Evolutionary conservation across 1,140 invertebrate species (phyloP).

Genomic region (fruit fly (Drosophila melanogaster)): DNA sequence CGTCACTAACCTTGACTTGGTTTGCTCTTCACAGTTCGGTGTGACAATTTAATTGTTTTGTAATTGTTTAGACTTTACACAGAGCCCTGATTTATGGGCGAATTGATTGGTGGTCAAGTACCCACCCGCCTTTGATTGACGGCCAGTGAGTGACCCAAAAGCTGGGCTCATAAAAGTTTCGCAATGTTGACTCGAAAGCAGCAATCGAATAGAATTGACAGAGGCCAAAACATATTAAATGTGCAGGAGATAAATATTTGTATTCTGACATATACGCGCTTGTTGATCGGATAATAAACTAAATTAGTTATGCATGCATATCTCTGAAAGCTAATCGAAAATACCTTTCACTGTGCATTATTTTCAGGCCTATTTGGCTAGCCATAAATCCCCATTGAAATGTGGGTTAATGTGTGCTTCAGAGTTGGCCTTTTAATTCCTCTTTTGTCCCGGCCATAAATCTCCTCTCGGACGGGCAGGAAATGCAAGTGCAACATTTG

Average conservation of each 20-base stretch:
- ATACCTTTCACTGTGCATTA: conserved; percentile 10
- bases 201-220: conserved; percentile 3
- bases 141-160: conserved; percentile 23
- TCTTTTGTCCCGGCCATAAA: conserved; percentile 34
- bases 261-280: not conserved
- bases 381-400: conserved; percentile 37
- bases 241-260: conserved; percentile 20
- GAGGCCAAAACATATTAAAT: conserved; percentile 19
- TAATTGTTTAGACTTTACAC: conserved; percentile 68
- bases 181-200: conserved; percentile 13
- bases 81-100: conserved; percentile 62
- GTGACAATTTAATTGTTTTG: conserved; percentile 83
- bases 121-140: conserved; percentile 13
- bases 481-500: conserved; percentile 55
- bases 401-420: conserved; percentile 45
- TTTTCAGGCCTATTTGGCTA: conserved; percentile 20
- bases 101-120: conserved; percentile 56
- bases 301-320: conserved; percentile 33
- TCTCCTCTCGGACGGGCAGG: conserved; percentile 5
- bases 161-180: conserved; percentile 29
- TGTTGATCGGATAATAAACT: conserved; percentile 20
- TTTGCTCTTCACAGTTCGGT: conserved; percentile 44
- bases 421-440: conserved; percentile 16
- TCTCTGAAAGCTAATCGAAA: conserved; percentile 18
- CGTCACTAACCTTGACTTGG: conserved; percentile 12